phyloP scores from a whole-genome alignment of 2,113 vertebrate genomes.

The Calonectris borealis region DNA sequence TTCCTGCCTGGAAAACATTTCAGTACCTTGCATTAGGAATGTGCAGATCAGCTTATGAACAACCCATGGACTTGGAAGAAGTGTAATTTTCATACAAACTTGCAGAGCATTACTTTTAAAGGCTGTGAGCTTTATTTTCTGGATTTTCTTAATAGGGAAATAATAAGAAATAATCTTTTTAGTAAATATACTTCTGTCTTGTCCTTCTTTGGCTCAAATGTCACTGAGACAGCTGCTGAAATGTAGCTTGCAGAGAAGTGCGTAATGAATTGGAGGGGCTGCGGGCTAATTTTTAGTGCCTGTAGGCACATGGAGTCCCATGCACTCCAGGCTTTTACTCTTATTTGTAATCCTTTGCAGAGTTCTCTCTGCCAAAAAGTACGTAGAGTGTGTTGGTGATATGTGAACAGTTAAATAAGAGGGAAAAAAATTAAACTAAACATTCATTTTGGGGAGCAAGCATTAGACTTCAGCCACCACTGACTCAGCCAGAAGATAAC shows the following conservation, averaged over 20 bases:
- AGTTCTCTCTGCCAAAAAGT: not conserved
- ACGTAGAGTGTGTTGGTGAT: not conserved
- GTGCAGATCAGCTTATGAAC: not conserved
- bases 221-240: not conserved
- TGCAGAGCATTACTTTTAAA: not conserved
- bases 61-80: not conserved
- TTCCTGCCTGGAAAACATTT: not conserved
- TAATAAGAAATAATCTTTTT: not conserved
- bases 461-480: not conserved
- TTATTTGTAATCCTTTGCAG: not conserved
- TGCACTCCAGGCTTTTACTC: not conserved
- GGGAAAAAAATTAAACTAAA: not conserved
- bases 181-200: not conserved
- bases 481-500: not conserved
- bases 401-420: not conserved
- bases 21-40: not conserved
- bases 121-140: not conserved
- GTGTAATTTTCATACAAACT: not conserved
- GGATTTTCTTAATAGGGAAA: not conserved
- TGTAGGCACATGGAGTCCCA: not conserved
- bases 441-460: not conserved
- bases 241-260: not conserved
- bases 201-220: not conserved
- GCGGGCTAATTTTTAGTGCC: not conserved
- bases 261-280: not conserved